Evolutionary conservation across 1,140 invertebrate species (phyloP), one percentile per base, ranked within the genome.

Genomic region (Ceratina calcarata): DNA sequence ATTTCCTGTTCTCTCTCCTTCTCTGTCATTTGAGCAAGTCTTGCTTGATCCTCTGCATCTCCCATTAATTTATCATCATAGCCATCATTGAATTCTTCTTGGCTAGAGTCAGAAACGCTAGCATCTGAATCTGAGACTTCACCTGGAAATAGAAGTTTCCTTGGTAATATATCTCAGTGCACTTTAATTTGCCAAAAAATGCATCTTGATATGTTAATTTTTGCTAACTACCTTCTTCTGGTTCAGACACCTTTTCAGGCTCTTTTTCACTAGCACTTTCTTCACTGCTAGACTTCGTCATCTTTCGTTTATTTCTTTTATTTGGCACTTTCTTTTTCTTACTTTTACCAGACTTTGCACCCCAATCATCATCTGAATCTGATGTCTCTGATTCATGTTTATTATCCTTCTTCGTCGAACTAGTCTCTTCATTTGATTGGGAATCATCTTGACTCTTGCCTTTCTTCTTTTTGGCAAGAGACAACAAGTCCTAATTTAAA

Each of bases 21-120:
- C 89, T 99, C 98, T 0, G 98, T 99, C 95, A 99, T 97, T 82
- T 97, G 95, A 13, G 97, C 97, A 3, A 99, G 93, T 1, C 97
- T 93, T 16, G 96, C 96, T 88, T 97, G 95, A 94, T 99, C 99
- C 86, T 98, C 98, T 74, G 97, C 98, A 93, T 99, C 98, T 1
- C 98, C 98, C 96, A 99, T 99, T 1, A 99, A 94, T 90, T 99
- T 98, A 83, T 99, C 98, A 93, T 99, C 98, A 89, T 98, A 99
- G 0, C 97, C 96, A 93, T 97, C 96, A 86, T 96, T 95, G 88
- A 96, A 96, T 91, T 95, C 95, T 89, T 96, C 95, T 74, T 95
- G 94, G 66, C 93, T 95, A 0, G 93, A 93, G 32, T 94, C 93
- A 20, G 93, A 94, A 20, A 92, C 93, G 77, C 91, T 93, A n/a